These are phyloP conservation scores for Patella ulyssiponensis DNA, from an alignment of 2,888 invertebrate genomes.

Conservation along the genomic window DNA sequence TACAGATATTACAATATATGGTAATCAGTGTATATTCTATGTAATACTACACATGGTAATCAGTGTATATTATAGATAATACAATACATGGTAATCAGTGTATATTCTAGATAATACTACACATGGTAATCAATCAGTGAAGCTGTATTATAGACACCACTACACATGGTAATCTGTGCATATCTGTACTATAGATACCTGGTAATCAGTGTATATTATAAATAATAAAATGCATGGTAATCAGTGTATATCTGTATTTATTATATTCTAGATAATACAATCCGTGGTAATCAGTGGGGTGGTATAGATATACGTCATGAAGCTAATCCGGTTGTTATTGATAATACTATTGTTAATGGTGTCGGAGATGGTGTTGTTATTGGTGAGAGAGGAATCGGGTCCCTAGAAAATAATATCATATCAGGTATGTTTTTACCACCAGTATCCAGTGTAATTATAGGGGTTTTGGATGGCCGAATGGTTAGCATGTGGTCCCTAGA, in stretches of 20 bases:
- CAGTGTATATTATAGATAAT: conserved; percentile 51
- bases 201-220: conserved; percentile 28
- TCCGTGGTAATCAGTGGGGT: conserved; percentile 65
- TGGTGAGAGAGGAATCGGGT: conserved; percentile 60
- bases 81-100: conserved; percentile 37
- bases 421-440: conserved; percentile 47
- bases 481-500: conserved; percentile 55
- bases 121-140: no score
- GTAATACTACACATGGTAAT: neutral
- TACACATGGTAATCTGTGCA: no score
- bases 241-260: neutral
- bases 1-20: conserved; percentile 45
- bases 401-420: conserved; percentile 62
- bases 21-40: neutral
- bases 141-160: no score
- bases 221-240: conserved; percentile 51
- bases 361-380: conserved; percentile 65
- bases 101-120: no score
- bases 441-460: no score
- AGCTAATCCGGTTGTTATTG: conserved; percentile 58
- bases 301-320: conserved; percentile 65
- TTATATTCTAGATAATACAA: conserved; percentile 57
- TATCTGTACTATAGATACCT: no score
- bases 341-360: conserved; percentile 65
- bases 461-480: no score